Conservation (phyloP, 2,888 invertebrate species). For the Catotricha subobsoleta region DNA sequence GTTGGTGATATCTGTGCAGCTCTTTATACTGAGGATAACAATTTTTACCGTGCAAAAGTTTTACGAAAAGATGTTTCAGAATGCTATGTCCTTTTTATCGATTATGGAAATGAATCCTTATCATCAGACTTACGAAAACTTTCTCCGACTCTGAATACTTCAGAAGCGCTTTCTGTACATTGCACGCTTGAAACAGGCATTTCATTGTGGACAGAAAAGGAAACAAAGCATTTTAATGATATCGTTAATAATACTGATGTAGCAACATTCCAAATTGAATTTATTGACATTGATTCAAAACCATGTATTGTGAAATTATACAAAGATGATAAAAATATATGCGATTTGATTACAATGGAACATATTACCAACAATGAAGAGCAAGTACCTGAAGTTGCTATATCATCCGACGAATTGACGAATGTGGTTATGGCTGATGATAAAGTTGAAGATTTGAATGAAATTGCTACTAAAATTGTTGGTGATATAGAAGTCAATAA, state of each 20-base stretch:
- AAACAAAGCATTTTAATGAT: constrained; percentile 42
- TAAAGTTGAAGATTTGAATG: too few relatives aligned
- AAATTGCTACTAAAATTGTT: too few relatives aligned
- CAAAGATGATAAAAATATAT: not conserved
- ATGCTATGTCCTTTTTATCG: constrained; percentile 35
- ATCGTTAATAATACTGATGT: constrained; percentile 45
- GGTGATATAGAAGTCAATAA: too few relatives aligned
- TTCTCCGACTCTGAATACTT: constrained; percentile 37
- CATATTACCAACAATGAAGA: too few relatives aligned
- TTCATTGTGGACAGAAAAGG: constrained; percentile 41
- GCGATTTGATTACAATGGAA: not conserved
- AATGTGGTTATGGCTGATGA: too few relatives aligned
- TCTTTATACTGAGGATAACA: constrained; percentile 60
- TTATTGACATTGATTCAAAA: constrained; percentile 11
- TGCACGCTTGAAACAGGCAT: constrained; percentile 39
- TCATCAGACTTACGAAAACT: constrained; percentile 38
- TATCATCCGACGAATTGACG: too few relatives aligned
- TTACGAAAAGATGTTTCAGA: constrained; percentile 29
- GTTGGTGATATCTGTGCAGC: constrained; percentile 51
- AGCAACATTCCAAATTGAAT: constrained; percentile 25
- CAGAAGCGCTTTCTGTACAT: constrained; percentile 38
- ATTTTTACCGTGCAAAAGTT: constrained; percentile 81
- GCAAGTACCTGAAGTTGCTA: too few relatives aligned
- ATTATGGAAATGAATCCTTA: constrained; percentile 45
- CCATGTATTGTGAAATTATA: constrained; percentile 18